Conservation (phyloP, 1,140 invertebrate species). For the Drosophila melanica region DNA sequence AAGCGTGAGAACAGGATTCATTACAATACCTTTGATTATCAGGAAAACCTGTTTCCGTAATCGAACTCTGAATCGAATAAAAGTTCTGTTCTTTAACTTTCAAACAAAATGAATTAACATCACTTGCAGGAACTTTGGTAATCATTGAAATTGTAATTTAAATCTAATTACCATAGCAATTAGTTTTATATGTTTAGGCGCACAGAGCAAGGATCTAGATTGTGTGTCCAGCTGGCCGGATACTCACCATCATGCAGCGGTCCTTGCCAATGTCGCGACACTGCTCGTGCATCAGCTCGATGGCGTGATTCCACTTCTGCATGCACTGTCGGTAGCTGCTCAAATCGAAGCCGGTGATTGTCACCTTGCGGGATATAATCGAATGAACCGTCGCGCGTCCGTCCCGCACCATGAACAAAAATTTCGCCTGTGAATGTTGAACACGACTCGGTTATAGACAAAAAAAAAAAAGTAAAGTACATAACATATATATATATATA, state of each 20-base stretch:
- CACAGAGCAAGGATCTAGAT: too few species aligned
- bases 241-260: slow-evolving; percentile 91
- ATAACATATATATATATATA: slow-evolving; percentile 1
- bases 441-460: slow-evolving; percentile 4
- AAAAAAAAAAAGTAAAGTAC: background rate
- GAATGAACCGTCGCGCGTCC: slow-evolving; percentile 99
- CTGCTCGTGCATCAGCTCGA: slow-evolving; percentile 97
- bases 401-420: slow-evolving; percentile 99
- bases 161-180: too few species aligned
- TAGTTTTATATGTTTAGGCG: too few species aligned
- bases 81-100: too few species aligned
- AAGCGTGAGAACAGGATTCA: too few species aligned
- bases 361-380: slow-evolving; percentile 98
- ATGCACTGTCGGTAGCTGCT: slow-evolving; percentile 96
- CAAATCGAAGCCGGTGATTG: slow-evolving; percentile 98
- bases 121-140: too few species aligned
- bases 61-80: too few species aligned
- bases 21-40: too few species aligned
- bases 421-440: slow-evolving; percentile 88
- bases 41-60: too few species aligned
- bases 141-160: too few species aligned
- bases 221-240: background rate
- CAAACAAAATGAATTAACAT: too few species aligned
- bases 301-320: slow-evolving; percentile 97
- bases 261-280: slow-evolving; percentile 93